Evolutionary conservation across 2,113 vertebrate species (phyloP).

Genomic region (Heterochromis multidens): DNA sequence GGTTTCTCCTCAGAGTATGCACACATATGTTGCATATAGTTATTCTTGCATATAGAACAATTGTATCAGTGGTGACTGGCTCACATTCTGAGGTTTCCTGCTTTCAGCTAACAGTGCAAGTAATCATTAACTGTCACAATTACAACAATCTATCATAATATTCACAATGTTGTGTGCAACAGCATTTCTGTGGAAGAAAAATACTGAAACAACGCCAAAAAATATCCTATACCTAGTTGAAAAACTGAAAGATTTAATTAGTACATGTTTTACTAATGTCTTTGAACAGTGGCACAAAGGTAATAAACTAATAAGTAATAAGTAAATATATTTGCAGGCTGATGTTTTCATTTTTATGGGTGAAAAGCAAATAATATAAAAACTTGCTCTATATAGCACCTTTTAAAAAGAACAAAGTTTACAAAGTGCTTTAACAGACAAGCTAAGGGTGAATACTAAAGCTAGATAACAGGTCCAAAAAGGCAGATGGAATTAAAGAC

Average conservation of each 20-base stretch:
- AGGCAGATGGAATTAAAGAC: fast-evolving
- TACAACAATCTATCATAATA: not conserved
- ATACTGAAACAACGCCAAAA: not conserved
- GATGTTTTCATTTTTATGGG: not conserved
- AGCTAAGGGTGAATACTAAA: not conserved
- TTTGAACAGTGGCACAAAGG: no score
- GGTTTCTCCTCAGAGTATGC: not conserved
- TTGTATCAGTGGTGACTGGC: not conserved
- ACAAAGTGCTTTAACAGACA: not conserved
- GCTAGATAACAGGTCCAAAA: not conserved
- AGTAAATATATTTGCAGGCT: no score
- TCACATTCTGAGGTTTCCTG: not conserved
- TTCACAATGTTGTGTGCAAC: not conserved
- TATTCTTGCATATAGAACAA: not conserved
- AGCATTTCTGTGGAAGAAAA: not conserved
- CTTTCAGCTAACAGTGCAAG: not conserved
- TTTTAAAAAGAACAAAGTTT: not conserved
- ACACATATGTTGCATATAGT: not conserved
- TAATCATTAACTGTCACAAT: not conserved
- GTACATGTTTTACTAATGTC: not conserved
- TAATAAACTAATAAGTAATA: no score
- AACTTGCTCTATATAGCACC: no score
- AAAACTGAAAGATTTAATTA: not conserved
- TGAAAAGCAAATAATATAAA: not conserved
- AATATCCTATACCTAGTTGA: not conserved